Percentiles rank a stretch among this genome's conserved stretches.
Conservation (phyloP, 2,113 vertebrate genomes). For the Empidonax traillii region DNA sequence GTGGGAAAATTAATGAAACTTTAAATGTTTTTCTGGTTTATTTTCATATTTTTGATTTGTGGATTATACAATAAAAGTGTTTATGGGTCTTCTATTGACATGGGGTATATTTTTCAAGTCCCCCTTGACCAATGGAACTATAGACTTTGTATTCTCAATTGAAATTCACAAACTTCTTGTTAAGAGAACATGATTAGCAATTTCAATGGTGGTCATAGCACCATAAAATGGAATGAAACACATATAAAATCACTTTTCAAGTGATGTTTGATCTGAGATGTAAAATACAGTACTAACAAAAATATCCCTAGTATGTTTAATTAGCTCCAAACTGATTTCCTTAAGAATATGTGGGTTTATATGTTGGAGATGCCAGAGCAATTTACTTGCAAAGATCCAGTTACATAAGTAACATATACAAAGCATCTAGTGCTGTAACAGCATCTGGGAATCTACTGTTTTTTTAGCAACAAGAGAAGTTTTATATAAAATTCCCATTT, state of each 20-base stretch:
- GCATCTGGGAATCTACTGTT: neutral
- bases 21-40: neutral
- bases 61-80: neutral
- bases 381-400: neutral
- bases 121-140: neutral
- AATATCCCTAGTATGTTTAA: neutral
- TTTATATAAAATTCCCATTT: neutral
- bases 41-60: neutral
- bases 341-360: neutral
- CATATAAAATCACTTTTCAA: neutral
- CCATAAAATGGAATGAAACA: neutral
- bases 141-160: neutral
- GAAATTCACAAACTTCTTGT: neutral
- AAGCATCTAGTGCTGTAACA: neutral
- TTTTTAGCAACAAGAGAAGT: neutral
- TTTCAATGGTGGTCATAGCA: neutral
- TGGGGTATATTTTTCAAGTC: neutral
- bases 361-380: neutral
- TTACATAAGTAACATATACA: neutral
- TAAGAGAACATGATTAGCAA: neutral
- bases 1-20: neutral
- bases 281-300: neutral
- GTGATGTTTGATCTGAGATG: neutral
- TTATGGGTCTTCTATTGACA: neutral
- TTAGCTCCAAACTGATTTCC: neutral